A percentile compares a stretch with the other conserved stretches of the same genome.
Conservation (phyloP, 2,113 vertebrate genomes). For the Tauraco erythrolophus region DNA sequence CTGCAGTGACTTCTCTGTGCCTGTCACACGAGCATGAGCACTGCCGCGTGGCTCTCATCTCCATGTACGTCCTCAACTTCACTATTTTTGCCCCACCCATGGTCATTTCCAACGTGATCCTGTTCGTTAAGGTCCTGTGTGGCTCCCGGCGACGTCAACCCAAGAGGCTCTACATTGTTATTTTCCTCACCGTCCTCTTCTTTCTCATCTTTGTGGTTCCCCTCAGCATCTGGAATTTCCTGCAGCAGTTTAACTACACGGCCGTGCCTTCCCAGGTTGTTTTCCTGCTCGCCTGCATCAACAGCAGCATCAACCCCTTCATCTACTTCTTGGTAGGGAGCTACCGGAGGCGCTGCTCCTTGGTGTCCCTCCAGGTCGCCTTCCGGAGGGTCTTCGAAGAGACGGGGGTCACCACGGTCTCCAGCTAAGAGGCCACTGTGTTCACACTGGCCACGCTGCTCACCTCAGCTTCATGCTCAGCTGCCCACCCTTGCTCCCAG, state of each 20-base stretch:
- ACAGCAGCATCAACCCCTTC: neutral
- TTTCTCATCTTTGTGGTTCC: neutral
- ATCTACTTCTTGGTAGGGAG: neutral
- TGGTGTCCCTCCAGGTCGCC: neutral
- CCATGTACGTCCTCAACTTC: neutral
- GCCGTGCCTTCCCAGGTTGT: neutral
- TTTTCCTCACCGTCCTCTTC: neutral
- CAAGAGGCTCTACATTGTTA: neutral
- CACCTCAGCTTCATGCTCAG: accelerated
- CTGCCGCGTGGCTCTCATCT: neutral
- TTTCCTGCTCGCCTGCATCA: neutral
- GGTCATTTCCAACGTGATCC: conserved; percentile 27
- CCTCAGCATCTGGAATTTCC: neutral
- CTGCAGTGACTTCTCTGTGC: conserved; percentile 50
- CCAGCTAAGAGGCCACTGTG: neutral
- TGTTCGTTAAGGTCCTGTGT: conserved; percentile 55
- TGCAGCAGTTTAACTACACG: neutral
- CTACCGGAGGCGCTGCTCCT: neutral
- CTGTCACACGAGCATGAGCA: accelerated
- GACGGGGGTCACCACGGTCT: neutral
- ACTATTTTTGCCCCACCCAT: conserved; percentile 53
- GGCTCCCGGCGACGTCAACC: neutral
- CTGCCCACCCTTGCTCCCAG: neutral
- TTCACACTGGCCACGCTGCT: accelerated
- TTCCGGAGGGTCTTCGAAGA: neutral